Evolutionary conservation across 2,888 invertebrate species (phyloP), one percentile per base, ranked within the genome.

Genomic region (Diplolepis rosae): DNA sequence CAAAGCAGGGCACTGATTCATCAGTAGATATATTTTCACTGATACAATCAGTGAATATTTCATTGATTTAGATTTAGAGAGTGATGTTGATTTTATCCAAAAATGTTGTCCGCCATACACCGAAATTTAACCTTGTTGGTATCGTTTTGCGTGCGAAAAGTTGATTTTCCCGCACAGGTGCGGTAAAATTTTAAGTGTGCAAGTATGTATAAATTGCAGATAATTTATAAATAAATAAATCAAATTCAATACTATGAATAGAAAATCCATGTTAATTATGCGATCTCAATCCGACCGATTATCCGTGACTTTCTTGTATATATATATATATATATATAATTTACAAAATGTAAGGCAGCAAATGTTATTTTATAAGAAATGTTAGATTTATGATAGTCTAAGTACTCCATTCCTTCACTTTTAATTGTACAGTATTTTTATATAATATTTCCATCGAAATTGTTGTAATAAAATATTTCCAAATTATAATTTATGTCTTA

Each of bases 341-440:
- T n/a, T n/a, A n/a, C n/a, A n/a, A n/a, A 35, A 39, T n/a, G 32
- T 22, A 56, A 32, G 50, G n/a, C n/a, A 42, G n/a, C n/a, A 42
- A n/a, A 45, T 18, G 3, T 45, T 3, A 18, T 3, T 9, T 9
- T 7, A n/a, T 45, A 45, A 45, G 35, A 27, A 27, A 13, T 15
- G 22, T 39, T 24, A 61, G 39, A 7, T 7, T n/a, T 61, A 39
- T 35, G 4, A 15, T 15, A 56, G n/a, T n/a, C n/a, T 28, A 27
- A 61, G 39, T 61, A 39, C 61, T 61, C 24, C 61, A 61, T 61
- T 61, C 61, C 61, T 61, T 22, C n/a, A 61, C 24, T 61, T 61
- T 24, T 61, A 61, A 61, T 39, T 61, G 39, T 61, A 61, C 24
- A 39, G 39, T 61, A 61, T 61, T 61, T 61, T 61, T 27, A 61